Base-by-base conservation (phyloP, 37 sponge, comb jelly and placozoan species). In the Eunapius fragilis region DNA sequence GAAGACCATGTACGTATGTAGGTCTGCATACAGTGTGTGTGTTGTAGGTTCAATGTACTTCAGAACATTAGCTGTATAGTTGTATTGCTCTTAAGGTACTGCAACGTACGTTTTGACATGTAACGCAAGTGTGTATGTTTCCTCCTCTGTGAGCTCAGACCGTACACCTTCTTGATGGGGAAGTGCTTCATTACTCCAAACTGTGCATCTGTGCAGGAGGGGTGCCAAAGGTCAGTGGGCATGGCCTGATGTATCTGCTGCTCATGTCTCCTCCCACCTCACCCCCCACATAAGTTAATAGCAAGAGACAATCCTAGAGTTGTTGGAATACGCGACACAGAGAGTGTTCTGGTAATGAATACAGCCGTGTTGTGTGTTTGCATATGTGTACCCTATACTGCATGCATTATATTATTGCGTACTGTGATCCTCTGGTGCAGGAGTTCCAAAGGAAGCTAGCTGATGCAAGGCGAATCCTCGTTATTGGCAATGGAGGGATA, bases 401-500 rank as follows among this genome's bases (percentile, higher is more conserved):
- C 25, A 72, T 6, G 71, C 28, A 70, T 70, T 12, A 7, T 3
- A 13, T 25, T 70, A 30, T 28, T 70, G 74, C 27, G 74, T 31
- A 73, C 17, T 2, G 30, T 73, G 11, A 7, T 37, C 41, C 24
- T 37, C 27, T 49, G 24, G 28, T 79, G 13, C 73, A 96, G 93
- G 85, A 92, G 37, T 87, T 99, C 22, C 93, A 90, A 73, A 58
- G 32, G 50, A 92, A 89, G 67, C 71, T 99, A 75, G 58, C 19
- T n/a, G 67, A 72, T 79, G 87, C 98, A 11, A 71, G 90, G 70
- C 78, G 96, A 12, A 87, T 99, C 30, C 69, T 97, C 9, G 88
- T 99, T 9, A 89, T 99, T 22, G 99, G 99, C 25, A 99, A 99
- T 83, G 99, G 99, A 47, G 99, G 99, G 14, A 99, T 99, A 68